Percentiles rank a stretch among this genome's conserved stretches.
These are phyloP conservation scores for Phoenicopterus ruber DNA, from an alignment of 2,113 vertebrate genomes.

Conservation along the genomic window DNA sequence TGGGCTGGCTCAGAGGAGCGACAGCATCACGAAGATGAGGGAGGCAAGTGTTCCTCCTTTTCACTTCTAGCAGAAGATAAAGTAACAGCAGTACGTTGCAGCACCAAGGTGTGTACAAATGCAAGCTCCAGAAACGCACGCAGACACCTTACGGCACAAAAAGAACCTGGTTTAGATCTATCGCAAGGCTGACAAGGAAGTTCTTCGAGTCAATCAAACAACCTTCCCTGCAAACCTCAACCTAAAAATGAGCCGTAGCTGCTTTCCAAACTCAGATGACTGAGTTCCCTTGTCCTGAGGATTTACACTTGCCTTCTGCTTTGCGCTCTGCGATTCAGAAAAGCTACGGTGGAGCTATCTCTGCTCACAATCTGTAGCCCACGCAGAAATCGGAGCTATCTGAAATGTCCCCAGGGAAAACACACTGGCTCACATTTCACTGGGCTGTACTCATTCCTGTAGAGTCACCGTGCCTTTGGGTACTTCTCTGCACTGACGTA, in stretches of 20 bases:
- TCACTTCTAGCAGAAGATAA: not conserved
- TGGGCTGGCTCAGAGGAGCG: not conserved
- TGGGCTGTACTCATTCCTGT: not conserved
- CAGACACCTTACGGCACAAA: not conserved
- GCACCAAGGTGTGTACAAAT: not conserved
- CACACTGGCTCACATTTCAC: not conserved
- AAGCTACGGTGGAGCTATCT: not conserved
- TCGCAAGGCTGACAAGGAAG: not conserved
- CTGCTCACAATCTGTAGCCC: not conserved
- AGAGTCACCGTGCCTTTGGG: not conserved
- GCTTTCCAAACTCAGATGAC: not conserved
- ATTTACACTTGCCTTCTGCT: not conserved
- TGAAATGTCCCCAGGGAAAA: not conserved
- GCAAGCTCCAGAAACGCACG: not conserved
- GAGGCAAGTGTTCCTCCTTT: not conserved
- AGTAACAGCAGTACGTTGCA: not conserved
- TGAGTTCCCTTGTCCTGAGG: not conserved
- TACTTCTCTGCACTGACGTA: accelerated
- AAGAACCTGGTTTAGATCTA: not conserved
- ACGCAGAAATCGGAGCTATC: not conserved
- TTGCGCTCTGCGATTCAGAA: not conserved
- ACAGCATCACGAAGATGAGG: not conserved
- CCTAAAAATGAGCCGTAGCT: not conserved
- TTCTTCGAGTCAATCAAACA: not conserved
- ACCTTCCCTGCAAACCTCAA: not conserved